Evolutionary conservation across 2,113 vertebrate species (phyloP), one percentile per base, ranked within the genome.

Genomic region (Menidia beryllina): DNA sequence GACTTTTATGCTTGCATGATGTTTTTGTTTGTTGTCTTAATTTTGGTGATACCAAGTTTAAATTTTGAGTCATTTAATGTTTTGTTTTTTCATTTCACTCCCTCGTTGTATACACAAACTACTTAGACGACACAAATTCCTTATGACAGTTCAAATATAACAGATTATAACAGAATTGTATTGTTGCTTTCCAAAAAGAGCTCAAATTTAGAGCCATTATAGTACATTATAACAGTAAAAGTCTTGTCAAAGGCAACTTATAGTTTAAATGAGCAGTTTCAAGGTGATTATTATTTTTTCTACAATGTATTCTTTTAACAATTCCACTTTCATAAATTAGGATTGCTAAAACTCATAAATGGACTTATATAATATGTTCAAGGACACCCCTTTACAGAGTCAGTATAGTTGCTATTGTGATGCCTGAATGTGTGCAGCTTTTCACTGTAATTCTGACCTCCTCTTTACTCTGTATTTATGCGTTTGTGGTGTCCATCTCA

Each of bases 361-460:
- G 36, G 56, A 43, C n/a, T n/a, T 25, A 10, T 39, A 13, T 62
- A 47, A 34, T 63, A 47, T 20, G 20, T n/a, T 4, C 10, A 14
- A 52, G 47, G 66, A 79, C 41, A 25, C 52, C 72, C n/a, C 51
- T 26, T 48, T 25, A 54, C 12, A 4, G 15, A 26, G 14, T 73
- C 25, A 4, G 23, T 60, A 48, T n/a, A 60, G 70, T 51, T 61
- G 50, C 65, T 74, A 21, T 67, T n/a, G 73, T 34, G 50, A 69
- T 61, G 55, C 27, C 63, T 38, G 77, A 61, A 74, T 62, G 52
- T 62, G 68, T 63, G 52, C 59, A 81, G 81, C 61, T 76, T 81
- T 81, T 88, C 80, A 89, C 62, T 59, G 50, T 53, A 73, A 88
- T 85, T 82, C 77, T 69, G 68, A 47, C 25, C 9, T 65, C 61